Evolutionary conservation across 1,140 invertebrate species (phyloP).

Genomic region (Eriosoma lanigerum): DNA sequence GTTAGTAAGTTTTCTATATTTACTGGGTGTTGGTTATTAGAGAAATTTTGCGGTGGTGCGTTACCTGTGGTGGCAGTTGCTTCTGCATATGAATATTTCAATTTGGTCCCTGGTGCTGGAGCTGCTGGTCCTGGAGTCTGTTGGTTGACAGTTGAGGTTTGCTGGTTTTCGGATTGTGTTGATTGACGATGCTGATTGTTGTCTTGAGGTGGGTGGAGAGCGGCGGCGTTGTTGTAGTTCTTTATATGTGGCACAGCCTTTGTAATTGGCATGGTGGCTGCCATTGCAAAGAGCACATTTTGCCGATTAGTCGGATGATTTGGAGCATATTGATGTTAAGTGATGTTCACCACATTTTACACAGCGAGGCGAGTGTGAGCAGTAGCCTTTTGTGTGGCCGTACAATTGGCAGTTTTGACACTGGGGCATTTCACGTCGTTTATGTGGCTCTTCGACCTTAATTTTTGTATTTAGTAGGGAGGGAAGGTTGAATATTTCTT

Average conservation of each 20-base stretch:
- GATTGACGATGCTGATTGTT: not conserved
- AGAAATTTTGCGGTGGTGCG: too few relatives aligned
- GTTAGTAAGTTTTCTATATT: too few relatives aligned
- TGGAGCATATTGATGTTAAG: not conserved
- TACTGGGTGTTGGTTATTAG: too few relatives aligned
- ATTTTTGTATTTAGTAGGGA: conserved; percentile 56
- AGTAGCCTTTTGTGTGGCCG: conserved; percentile 1
- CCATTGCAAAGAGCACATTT: conserved; percentile 10
- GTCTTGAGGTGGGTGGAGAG: not conserved
- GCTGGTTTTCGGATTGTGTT: not conserved
- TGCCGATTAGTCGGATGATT: not conserved
- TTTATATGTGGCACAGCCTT: too few relatives aligned
- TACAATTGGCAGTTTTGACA: conserved; percentile 14
- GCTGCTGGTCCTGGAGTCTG: too few relatives aligned
- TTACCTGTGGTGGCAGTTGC: too few relatives aligned
- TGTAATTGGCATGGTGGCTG: not conserved
- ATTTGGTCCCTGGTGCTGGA: too few relatives aligned
- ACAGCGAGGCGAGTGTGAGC: not conserved
- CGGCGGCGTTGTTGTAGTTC: not conserved
- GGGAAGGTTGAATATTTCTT: conserved; percentile 56
- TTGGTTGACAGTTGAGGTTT: too few relatives aligned
- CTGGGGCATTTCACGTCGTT: not conserved
- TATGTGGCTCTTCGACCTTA: conserved; percentile 27
- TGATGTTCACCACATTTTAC: not conserved
- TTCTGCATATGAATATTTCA: too few relatives aligned